Evolutionary conservation across 2,113 vertebrate genomes (phyloP).

Genomic region (Ahaetulla prasina): DNA sequence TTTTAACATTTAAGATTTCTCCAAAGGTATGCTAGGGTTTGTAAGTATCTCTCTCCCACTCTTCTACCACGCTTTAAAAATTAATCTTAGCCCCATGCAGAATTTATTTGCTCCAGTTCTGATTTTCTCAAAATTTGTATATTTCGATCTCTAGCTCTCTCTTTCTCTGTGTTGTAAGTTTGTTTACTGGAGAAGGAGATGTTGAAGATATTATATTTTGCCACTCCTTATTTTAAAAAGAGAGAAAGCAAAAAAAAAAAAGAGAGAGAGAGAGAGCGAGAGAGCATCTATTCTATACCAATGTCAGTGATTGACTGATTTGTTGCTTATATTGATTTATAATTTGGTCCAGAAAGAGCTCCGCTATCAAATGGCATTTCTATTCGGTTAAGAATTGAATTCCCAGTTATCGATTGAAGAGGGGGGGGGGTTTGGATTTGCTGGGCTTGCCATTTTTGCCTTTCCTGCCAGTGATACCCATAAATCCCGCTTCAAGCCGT

Average conservation of each 20-base stretch:
- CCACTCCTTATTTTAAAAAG: neutral
- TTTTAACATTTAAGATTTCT: neutral
- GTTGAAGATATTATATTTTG: neutral
- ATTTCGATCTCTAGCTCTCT: neutral
- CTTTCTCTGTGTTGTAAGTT: neutral
- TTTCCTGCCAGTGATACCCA: neutral
- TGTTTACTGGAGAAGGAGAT: neutral
- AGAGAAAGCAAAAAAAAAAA: neutral
- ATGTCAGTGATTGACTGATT: slow-evolving; percentile 45
- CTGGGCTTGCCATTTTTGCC: slow-evolving; percentile 1
- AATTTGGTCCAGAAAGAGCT: slow-evolving; percentile 25
- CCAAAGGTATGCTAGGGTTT: neutral
- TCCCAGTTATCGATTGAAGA: neutral
- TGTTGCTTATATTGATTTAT: slow-evolving; percentile 50
- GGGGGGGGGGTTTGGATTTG: rapidly evolving
- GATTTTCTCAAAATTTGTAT: neutral
- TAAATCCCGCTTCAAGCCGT: neutral
- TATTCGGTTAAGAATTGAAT: slow-evolving; percentile 53
- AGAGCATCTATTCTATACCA: slow-evolving; percentile 19
- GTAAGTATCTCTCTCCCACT: neutral
- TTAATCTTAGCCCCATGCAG: too few relatives aligned
- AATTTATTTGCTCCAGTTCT: neutral
- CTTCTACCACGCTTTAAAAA: neutral
- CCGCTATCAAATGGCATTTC: slow-evolving; percentile 40
- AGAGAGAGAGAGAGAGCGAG: too few relatives aligned